Base-by-base conservation (phyloP, 2,888 invertebrate genomes). In the Mimas tiliae region DNA sequence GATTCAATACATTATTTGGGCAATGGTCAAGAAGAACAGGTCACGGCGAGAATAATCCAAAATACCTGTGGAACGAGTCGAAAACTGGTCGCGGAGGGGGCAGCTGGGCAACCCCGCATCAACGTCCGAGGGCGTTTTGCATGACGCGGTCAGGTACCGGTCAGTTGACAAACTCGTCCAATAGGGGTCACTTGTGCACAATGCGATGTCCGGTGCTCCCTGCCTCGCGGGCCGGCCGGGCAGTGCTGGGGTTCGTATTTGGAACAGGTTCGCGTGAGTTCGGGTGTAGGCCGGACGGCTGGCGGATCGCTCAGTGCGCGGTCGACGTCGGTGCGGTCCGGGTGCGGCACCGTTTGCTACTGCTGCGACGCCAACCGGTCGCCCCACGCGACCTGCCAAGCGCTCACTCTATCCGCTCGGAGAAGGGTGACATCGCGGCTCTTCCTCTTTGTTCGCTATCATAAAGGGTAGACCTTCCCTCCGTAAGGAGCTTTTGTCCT, bases 381-480 rank as follows among this genome's bases (percentile, higher is more conserved):
- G 84, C 83, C 83, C 81, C 84, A 76, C 83, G 76, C 83, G 80
- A 70, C 79, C 77, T 75, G 73, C 66, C 71, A 69, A 73, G 76
- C 83, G 81, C 82, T 84, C 85, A 82, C 85, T 83, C 80, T 77
- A 76, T 79, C 75, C 77, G 77, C 80, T 72, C 73, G 82, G 88
- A 89, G 92, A 92, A 92, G 93, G 93, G 92, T 91, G 90, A 90
- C 89, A 91, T 82, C 80, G 78, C 76, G 73, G 79, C 82, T 89
- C 91, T 89, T 90, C 90, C 84, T 88, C 81, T 81, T 89, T 88
- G 84, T 87, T 82, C 77, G 68, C 68, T 70, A 71, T 70, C 68
- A 76, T 74, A 84, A 88, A 89, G 90, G 92, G 90, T 87, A 86
- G 84, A 80, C 80, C 74, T 76, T 82, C 84, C 78, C 83, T 82